phyloP scores from a whole-genome alignment of 92 coral and sea anemone genomes.

The Palythoa heliodiscus region DNA sequence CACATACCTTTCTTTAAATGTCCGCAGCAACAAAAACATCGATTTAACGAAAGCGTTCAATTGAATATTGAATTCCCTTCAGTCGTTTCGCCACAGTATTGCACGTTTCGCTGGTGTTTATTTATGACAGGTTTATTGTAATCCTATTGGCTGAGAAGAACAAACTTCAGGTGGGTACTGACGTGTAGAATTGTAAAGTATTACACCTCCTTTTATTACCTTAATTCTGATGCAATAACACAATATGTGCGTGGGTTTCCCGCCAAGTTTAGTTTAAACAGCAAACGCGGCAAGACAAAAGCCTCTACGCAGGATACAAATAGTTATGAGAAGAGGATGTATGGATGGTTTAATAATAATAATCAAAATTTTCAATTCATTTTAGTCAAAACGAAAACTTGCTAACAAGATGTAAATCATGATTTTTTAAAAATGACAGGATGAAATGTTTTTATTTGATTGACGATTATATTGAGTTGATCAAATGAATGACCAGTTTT shows the following conservation, averaged over 20 bases:
- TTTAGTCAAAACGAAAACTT: too few species aligned
- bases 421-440: too few species aligned
- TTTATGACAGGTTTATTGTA: slow-evolving; percentile 32
- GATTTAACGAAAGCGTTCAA: slow-evolving; percentile 6
- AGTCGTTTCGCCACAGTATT: not conserved
- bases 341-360: too few species aligned
- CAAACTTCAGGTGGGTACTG: slow-evolving; percentile 29
- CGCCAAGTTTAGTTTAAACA: not conserved
- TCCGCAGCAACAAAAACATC: not conserved
- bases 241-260: not conserved
- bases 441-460: too few species aligned
- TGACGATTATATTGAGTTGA: too few species aligned
- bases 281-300: not conserved
- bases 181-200: slow-evolving; percentile 14
- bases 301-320: not conserved
- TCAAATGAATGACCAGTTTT: too few species aligned
- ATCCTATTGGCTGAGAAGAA: slow-evolving; percentile 23
- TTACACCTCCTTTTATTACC: slow-evolving; percentile 3
- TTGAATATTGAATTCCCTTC: slow-evolving; percentile 4
- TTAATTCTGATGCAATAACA: slow-evolving; percentile 39
- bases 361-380: too few species aligned
- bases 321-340: not conserved
- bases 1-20: slow-evolving; percentile 19
- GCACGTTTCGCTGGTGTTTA: slow-evolving; percentile 18
- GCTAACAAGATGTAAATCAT: too few species aligned